A percentile compares a stretch with the other conserved stretches of the same genome.
Conservation (phyloP, 2,797 vertebrate genomes). For the Distichodus sexfasciatus region DNA sequence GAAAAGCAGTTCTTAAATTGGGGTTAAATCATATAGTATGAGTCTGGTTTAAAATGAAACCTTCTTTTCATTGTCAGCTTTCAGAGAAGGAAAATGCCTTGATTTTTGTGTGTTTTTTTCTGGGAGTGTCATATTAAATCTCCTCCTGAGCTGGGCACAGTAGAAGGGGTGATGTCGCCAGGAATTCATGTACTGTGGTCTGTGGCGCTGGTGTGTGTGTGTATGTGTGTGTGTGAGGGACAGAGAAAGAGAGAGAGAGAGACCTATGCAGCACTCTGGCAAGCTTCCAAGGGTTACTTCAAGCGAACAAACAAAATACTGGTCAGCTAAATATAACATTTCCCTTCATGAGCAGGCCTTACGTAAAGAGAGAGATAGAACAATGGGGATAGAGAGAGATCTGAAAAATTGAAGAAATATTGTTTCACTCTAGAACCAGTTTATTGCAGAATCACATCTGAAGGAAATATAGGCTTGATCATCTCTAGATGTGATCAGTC, state of each 20-base stretch:
- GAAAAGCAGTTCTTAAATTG: too few relatives aligned
- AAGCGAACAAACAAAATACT: conserved; percentile 72
- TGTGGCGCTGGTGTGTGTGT: conserved; percentile 22
- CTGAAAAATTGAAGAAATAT: too few relatives aligned
- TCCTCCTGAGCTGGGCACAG: not conserved
- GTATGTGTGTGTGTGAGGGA: conserved; percentile 25
- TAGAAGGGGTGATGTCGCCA: not conserved
- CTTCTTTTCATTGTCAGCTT: not conserved
- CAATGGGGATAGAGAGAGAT: not conserved
- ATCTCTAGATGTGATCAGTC: conserved; percentile 27
- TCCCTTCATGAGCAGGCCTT: conserved; percentile 56
- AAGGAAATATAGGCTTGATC: conserved; percentile 23
- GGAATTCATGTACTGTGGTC: conserved; percentile 15
- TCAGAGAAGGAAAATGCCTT: not conserved
- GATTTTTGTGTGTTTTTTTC: not conserved
- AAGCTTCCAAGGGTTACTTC: conserved; percentile 68
- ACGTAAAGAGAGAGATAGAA: conserved; percentile 7
- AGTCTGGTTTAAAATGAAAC: not conserved
- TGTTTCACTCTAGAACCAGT: too few relatives aligned
- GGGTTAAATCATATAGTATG: too few relatives aligned
- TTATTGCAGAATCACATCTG: conserved; percentile 37
- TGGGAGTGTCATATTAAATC: conserved; percentile 25
- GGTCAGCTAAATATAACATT: conserved; percentile 73
- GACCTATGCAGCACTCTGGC: conserved; percentile 65
- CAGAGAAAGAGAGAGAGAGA: conserved; percentile 12